Evolutionary conservation across 2,113 vertebrate species (phyloP), one percentile per base, ranked within the genome.

Genomic region (Emydura subglobosa): DNA sequence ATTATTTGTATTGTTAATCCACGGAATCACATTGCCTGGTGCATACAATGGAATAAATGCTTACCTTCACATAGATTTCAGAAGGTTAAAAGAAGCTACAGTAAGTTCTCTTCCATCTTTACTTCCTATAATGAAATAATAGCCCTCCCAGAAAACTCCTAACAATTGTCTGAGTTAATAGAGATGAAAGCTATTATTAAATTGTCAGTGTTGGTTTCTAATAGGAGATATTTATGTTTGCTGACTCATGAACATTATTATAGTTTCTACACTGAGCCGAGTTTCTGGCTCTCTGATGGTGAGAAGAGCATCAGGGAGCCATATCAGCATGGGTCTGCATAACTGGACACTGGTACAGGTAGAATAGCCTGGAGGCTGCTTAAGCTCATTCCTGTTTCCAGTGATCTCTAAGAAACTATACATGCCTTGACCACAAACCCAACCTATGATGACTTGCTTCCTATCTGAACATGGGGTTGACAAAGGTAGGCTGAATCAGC

Each of bases 51-150:
- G 99, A 95, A 99, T 99, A 96, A 99, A 95, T 72, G 99, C 99
- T 61, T 99, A 99, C 97, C 98, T 99, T 86, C 98, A 99, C 96
- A 99, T 99, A 50, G 99, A 99, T 96, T 99, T 99, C 94, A 98
- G 98, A 93, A 98, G 98, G 96, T 98, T 99, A 49, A 99, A 99
- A 91, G 99, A 99, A 96, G 98, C 99, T 82, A 99, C 99, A 93
- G 99, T 99, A 91, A 98, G 99, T 98, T 54, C 16, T 31, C 31
- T 65, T 84, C 53, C 61, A 34, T 39, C 82, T 12, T 92, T 4
- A 4, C 65, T 83, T 79, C 42, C 39, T 83, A 17, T 29, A 13
- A n/a, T 84, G n/a, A n/a, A 83, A 84, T 44, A 47, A 81, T 79
- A 65, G 22, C 12, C 49, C 1, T 47, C 81, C 13, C 65, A 72